Evolutionary conservation across 2,113 vertebrate species (phyloP), one percentile per base, ranked within the genome.

Genomic region (Paralichthys olivaceus): DNA sequence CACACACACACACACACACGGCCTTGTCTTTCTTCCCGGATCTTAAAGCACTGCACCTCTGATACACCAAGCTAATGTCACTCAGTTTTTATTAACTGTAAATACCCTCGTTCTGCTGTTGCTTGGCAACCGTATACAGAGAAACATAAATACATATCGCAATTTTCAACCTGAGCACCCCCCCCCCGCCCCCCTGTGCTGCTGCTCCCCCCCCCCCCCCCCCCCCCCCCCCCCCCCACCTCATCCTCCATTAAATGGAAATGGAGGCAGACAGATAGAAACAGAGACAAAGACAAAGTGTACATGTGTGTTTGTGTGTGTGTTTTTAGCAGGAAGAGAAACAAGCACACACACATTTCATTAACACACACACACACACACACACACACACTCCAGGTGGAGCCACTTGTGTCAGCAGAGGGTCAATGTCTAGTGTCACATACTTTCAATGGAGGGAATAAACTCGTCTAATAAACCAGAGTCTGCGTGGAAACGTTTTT

Each of bases 61-160:
- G 88, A 90, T 72, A 86, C 64, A 88, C 71, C 80, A 54, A 71
- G 88, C 87, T 89, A 87, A 88, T 87, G 92, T 90, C 88, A 93
- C 88, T 93, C 89, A 90, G 77, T 87, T 93, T 90, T 90, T 93
- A 93, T 92, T 91, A 94, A 91, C 86, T 88, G 90, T 90, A 92
- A 92, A 94, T 92, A 92, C 84, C 60, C 70, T 75, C 55, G 57
- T 73, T 65, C 84, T 22, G 49, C 81, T 92, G 93, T 93, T 94
- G 92, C 93, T 37, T 84, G 66, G 92, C 87, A 92, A 94, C 93
- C 57, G 9, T 84, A 89, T 79, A 87, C 77, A 79, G 83, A 79
- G 87, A 75, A 45, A 89, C 86, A 90, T 80, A 90, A 91, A 91
- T 90, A 91, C 86, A 91, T 90, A 86, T 83, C 66, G 79, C 81